Percentiles rank a stretch among this genome's conserved stretches.
Evolutionary conservation across 2,113 vertebrate species (phyloP).

Genomic region (Bubo blakistoni): DNA sequence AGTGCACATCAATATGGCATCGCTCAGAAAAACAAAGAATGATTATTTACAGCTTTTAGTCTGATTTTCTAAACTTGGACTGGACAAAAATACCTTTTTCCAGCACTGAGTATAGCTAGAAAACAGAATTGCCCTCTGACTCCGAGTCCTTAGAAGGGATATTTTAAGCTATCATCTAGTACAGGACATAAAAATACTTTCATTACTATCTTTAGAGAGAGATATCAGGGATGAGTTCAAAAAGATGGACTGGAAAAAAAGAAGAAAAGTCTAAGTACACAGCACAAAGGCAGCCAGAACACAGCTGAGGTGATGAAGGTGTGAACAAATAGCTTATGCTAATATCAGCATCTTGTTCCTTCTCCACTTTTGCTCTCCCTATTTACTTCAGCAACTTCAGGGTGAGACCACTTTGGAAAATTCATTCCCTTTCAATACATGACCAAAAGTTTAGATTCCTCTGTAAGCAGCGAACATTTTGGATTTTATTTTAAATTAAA

Average conservation of each 20-base stretch:
- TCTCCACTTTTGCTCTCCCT: neutral
- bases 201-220: neutral
- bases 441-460: neutral
- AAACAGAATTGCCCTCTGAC: neutral
- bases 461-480: neutral
- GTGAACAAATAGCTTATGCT: neutral
- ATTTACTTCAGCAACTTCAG: neutral
- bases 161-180: neutral
- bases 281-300: neutral
- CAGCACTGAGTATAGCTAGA: neutral
- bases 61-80: neutral
- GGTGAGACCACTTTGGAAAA: neutral
- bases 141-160: neutral
- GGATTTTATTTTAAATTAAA: neutral
- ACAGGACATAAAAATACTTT: neutral
- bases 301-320: neutral
- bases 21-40: neutral
- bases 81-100: neutral
- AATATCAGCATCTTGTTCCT: neutral
- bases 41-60: neutral
- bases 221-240: neutral
- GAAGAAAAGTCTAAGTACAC: neutral
- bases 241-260: neutral
- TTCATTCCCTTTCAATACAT: neutral
- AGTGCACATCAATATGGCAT: neutral